Base-by-base conservation (phyloP, 2,888 invertebrate species). In the Macrophya annulata region DNA sequence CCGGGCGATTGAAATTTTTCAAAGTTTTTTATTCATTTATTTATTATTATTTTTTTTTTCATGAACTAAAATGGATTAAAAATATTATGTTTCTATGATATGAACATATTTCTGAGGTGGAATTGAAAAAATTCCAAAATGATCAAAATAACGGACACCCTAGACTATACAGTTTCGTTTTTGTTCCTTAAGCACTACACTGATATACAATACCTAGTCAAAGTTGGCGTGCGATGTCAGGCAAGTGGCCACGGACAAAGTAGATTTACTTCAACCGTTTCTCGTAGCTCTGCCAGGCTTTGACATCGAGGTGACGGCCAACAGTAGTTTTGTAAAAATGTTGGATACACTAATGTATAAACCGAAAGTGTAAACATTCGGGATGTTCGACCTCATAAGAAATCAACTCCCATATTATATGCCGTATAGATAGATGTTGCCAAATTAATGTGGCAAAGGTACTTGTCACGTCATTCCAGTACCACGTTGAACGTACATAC, bases 371-470 rank as follows among this genome's bases (percentile, higher is more conserved):
- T 55, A n/a, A 8, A n/a, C 55, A n/a, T 17, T 55, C n/a, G 55
- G n/a, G n/a, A 8, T 55, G 55, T 8, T n/a, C n/a, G n/a, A 55
- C 55, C n/a, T 6, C 8, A 8, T 55, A 1, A 55, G n/a, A 8
- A n/a, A 72, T n/a, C 8, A 72, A 45, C 88, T 89, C 89, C 90
- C 88, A 89, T 89, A 85, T 89, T 89, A 90, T 89, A 89, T 89
- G 88, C 89, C 88, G 88, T 89, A 88, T 88, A 88, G 89, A 21
- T 89, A 89, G 87, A 88, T 89, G 88, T 90, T 89, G 90, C 89
- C 89, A 90, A 88, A 88, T 84, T 43, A 76, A 48, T 48, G 25
- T 43, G 76, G 21, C 21, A 76, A 21, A 45, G 48, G 31, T 37
- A 48, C 4, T 76, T 21, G 21, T 76, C 76, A n/a, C 25, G 21